Evolutionary conservation across 2,888 invertebrate genomes (phyloP).

Genomic region (Andrena fulva): DNA sequence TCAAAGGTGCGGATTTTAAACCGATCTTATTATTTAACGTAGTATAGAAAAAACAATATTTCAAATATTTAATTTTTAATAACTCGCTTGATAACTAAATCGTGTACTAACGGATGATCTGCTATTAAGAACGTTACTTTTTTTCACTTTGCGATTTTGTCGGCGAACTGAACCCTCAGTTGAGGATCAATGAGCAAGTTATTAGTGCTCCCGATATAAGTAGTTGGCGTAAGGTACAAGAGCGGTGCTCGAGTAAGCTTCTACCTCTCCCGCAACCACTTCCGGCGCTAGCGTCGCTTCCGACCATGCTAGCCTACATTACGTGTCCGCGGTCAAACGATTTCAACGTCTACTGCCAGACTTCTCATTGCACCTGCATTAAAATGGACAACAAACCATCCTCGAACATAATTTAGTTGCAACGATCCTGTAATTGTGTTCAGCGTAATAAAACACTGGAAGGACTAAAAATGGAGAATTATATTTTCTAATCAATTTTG

Average conservation of each 20-base stretch:
- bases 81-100: neutral
- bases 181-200: constrained; percentile 16
- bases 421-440: too few relatives aligned
- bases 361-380: constrained; percentile 45
- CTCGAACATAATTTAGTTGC: too few relatives aligned
- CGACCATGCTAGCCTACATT: constrained; percentile 20
- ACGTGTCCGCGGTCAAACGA: constrained; percentile 54
- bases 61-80: too few relatives aligned
- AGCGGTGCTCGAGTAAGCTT: constrained; percentile 26
- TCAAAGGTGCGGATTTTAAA: too few relatives aligned
- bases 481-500: too few relatives aligned
- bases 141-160: too few relatives aligned
- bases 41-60: too few relatives aligned
- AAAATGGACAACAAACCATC: neutral
- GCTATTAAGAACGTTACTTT: neutral
- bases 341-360: constrained; percentile 63
- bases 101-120: neutral
- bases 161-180: neutral
- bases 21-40: too few relatives aligned
- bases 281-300: constrained; percentile 38
- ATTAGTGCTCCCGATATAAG: neutral
- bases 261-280: constrained; percentile 18
- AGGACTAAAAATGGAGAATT: too few relatives aligned
- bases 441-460: too few relatives aligned
- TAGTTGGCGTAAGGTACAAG: constrained; percentile 4